Evolutionary conservation across 2,888 invertebrate species (phyloP).

Genomic region (Hartigia nigra): DNA sequence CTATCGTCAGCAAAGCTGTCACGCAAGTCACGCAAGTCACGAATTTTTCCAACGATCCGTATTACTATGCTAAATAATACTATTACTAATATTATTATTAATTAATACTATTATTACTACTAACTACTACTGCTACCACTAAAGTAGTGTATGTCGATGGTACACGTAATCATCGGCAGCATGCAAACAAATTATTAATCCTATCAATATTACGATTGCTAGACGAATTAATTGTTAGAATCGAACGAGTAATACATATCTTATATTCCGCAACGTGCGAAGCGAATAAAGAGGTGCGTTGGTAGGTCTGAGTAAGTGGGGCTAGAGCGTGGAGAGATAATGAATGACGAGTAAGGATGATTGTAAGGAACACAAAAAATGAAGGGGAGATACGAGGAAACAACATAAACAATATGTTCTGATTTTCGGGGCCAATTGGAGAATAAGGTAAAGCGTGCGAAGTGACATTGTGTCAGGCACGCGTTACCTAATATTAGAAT

Average conservation of each 20-base stretch:
- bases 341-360: background rate
- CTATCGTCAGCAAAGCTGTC: background rate
- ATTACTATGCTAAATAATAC: background rate
- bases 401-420: slow-evolving; percentile 39
- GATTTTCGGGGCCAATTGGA: slow-evolving; percentile 60
- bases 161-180: background rate
- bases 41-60: background rate
- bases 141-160: background rate
- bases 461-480: slow-evolving; percentile 1
- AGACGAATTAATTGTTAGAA: slow-evolving; percentile 33
- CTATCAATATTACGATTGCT: slow-evolving; percentile 30
- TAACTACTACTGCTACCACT: background rate
- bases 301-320: background rate
- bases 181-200: slow-evolving; percentile 23
- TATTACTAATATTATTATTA: background rate
- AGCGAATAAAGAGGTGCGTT: background rate
- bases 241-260: slow-evolving; percentile 20
- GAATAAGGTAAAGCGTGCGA: slow-evolving; percentile 29
- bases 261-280: slow-evolving; percentile 13
- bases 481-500: background rate
- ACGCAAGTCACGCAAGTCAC: background rate
- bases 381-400: background rate
- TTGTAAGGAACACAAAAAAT: slow-evolving; percentile 27
- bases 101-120: slow-evolving; percentile 9
- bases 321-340: fast-evolving